Conservation (phyloP, 2,113 vertebrate species). For the Sterrhoptilus dennistouni region DNA sequence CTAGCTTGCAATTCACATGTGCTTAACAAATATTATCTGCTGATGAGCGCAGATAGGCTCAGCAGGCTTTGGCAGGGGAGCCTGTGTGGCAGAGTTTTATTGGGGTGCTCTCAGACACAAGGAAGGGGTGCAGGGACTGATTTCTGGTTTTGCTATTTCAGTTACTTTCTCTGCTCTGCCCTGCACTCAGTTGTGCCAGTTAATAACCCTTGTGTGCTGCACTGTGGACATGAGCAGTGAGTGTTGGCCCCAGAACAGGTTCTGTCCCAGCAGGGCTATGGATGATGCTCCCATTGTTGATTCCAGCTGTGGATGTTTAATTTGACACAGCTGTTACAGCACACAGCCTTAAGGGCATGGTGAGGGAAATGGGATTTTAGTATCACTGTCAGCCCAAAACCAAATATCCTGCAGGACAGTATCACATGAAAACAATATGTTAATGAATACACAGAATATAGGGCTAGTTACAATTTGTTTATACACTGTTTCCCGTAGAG, state of each 20-base stretch:
- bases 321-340: neutral
- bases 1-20: neutral
- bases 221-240: neutral
- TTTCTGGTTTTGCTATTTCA: neutral
- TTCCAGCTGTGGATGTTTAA: neutral
- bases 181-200: neutral
- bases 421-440: neutral
- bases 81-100: neutral
- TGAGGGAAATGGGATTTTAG: neutral
- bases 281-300: neutral
- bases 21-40: neutral
- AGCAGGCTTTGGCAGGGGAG: neutral
- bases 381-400: conserved; percentile 18
- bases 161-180: neutral
- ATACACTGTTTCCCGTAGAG: neutral
- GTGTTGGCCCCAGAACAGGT: neutral
- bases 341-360: neutral
- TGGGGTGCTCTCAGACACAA: neutral
- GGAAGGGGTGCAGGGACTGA: neutral
- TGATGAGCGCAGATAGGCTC: neutral
- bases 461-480: neutral
- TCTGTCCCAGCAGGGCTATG: neutral
- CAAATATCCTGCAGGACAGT: neutral
- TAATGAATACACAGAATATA: neutral
- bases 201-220: neutral